Conservation (phyloP, 2,888 invertebrate species). For the Ormyrus nitidulus region DNA sequence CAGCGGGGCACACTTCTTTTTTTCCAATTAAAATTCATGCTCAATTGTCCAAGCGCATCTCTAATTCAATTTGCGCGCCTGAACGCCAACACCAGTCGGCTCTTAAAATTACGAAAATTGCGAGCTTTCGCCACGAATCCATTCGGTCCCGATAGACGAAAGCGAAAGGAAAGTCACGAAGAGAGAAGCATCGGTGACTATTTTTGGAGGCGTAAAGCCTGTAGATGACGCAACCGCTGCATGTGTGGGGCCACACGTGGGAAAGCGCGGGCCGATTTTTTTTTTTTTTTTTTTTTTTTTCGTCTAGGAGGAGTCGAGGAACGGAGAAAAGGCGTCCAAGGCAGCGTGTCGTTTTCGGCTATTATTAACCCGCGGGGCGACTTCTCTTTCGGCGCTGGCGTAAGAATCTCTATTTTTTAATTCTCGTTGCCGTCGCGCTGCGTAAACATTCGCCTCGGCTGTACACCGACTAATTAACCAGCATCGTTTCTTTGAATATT, state of each 20-base stretch:
- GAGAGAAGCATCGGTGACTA: conserved; percentile 36
- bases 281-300: conserved; percentile 26
- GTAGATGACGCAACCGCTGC: conserved; percentile 61
- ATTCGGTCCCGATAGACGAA: too few relatives aligned
- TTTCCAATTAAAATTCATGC: neutral
- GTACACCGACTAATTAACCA: too few relatives aligned
- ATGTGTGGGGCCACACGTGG: conserved; percentile 59
- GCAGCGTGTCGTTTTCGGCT: conserved; percentile 12
- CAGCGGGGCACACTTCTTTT: neutral
- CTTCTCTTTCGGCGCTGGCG: conserved; percentile 19
- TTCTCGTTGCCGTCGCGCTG: too few relatives aligned
- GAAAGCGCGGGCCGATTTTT: conserved; percentile 45
- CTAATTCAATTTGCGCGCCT: neutral
- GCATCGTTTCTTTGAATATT: too few relatives aligned
- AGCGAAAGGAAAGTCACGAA: too few relatives aligned
- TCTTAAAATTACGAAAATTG: too few relatives aligned
- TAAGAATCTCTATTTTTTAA: conserved; percentile 26
- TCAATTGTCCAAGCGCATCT: neutral
- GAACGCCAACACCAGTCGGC: too few relatives aligned
- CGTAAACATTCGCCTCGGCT: neutral
- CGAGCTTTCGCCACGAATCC: too few relatives aligned
- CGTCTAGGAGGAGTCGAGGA: neutral
- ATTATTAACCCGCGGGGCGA: conserved; percentile 19
- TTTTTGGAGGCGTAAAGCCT: conserved; percentile 52
- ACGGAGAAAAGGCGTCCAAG: neutral